These are phyloP conservation scores for Brachionus koreanus DNA, from an alignment of 1,140 invertebrate genomes.

Conservation along the genomic window DNA sequence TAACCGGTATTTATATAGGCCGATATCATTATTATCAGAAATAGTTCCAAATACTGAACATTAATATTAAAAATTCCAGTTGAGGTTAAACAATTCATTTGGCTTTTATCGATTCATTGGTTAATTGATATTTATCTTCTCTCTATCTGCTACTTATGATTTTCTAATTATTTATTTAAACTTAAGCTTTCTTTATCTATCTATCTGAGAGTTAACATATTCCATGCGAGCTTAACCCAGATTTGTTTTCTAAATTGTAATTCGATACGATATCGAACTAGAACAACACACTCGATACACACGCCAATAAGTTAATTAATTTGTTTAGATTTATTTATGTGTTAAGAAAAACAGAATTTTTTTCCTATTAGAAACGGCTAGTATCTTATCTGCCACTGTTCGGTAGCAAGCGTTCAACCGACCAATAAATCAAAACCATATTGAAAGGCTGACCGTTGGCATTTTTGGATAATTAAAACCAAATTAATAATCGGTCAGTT, in stretches of 20 bases:
- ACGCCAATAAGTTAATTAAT: slow-evolving; percentile 40
- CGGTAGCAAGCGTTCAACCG: not conserved
- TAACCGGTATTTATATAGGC: slow-evolving; percentile 28
- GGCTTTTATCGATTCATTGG: slow-evolving; percentile 18
- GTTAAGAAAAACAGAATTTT: not conserved
- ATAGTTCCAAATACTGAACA: not conserved
- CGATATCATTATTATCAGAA: not conserved
- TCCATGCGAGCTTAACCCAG: slow-evolving; percentile 5
- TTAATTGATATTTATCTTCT: slow-evolving; percentile 33
- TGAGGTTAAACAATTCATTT: slow-evolving; percentile 36
- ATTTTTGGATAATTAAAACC: not conserved
- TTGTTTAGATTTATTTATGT: slow-evolving; percentile 17
- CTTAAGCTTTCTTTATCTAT: not conserved
- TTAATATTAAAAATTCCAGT: not conserved
- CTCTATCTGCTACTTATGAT: not conserved
- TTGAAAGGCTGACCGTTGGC: not conserved
- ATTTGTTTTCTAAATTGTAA: not conserved
- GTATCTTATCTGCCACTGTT: not conserved
- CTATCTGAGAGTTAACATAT: not conserved
- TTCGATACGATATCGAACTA: not conserved
- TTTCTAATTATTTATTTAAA: slow-evolving; percentile 38
- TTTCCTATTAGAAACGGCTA: not conserved
- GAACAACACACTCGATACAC: not conserved
- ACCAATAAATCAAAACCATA: not conserved
- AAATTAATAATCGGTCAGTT: not conserved